phyloP scores from a whole-genome alignment of 2,113 vertebrate genomes.

The Cynocephalus volans region DNA sequence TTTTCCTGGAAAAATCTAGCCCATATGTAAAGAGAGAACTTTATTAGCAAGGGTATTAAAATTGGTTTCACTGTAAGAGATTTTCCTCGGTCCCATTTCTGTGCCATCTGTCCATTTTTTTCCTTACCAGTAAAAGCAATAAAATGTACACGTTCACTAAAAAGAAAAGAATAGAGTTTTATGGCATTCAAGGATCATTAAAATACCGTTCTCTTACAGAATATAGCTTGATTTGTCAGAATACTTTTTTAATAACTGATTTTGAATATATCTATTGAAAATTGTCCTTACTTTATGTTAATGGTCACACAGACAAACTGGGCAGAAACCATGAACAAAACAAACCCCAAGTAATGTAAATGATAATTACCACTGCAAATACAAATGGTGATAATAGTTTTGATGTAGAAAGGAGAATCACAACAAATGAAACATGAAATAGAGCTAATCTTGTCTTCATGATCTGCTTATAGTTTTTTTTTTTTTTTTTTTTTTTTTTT shows the following conservation, averaged over 20 bases:
- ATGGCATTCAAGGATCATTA: conserved; percentile 37
- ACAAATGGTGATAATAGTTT: background rate
- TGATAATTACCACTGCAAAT: background rate
- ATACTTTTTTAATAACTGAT: conserved; percentile 28
- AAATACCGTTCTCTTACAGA: conserved; percentile 45
- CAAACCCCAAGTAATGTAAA: background rate
- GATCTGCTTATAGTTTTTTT: background rate
- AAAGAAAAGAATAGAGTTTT: conserved; percentile 66
- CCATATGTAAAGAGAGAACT: conserved; percentile 74
- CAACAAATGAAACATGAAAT: background rate
- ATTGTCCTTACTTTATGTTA: background rate
- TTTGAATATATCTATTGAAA: conserved; percentile 19
- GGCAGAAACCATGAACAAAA: conserved; percentile 3
- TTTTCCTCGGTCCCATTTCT: conserved; percentile 79
- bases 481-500: too few relatives aligned
- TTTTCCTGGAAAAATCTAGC: conserved; percentile 80
- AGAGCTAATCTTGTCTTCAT: background rate
- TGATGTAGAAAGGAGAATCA: background rate
- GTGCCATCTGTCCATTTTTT: conserved; percentile 72
- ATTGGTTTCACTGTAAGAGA: conserved; percentile 78
- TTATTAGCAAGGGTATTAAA: conserved; percentile 82
- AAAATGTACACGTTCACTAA: conserved; percentile 73
- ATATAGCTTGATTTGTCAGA: conserved; percentile 28
- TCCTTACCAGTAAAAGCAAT: conserved; percentile 72
- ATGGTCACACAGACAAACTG: background rate